Evolutionary conservation across 1,140 invertebrate species (phyloP).

Genomic region (Scaptomyza pallida): DNA sequence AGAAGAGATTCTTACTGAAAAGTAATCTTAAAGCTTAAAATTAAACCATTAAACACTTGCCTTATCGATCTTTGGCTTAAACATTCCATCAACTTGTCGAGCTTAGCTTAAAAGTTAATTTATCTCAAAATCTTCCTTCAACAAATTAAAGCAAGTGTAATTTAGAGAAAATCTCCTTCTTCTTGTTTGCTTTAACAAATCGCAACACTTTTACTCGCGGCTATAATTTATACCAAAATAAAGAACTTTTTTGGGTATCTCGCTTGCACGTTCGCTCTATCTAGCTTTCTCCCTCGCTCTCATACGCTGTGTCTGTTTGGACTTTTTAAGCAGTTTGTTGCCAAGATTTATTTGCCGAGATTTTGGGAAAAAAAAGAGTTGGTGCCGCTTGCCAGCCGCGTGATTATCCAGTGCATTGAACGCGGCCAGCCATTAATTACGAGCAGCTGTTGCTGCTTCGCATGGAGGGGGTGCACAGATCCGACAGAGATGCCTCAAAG

Average conservation of each 20-base stretch:
- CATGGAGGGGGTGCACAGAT: conserved; percentile 5
- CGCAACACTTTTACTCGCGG: conserved; percentile 59
- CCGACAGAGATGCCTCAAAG: background rate
- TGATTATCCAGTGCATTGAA: conserved; percentile 80
- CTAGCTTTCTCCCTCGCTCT: background rate
- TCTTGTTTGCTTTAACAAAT: conserved; percentile 42
- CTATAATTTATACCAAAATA: conserved; percentile 62
- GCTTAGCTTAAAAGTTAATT: background rate
- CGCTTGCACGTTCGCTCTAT: background rate
- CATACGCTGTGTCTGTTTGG: conserved; percentile 1
- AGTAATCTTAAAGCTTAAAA: background rate
- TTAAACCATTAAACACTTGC: background rate
- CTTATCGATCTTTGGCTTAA: background rate
- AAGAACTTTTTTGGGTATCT: conserved; percentile 54
- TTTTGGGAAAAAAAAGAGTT: conserved; percentile 66
- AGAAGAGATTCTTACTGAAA: no score
- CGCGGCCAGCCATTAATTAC: conserved; percentile 77
- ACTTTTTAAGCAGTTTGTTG: conserved; percentile 44
- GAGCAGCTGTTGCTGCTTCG: conserved; percentile 66
- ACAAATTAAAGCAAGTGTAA: conserved; percentile 19
- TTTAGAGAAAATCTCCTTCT: conserved; percentile 8
- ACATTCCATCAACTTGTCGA: background rate
- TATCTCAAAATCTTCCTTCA: background rate
- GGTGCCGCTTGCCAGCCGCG: conserved; percentile 54
- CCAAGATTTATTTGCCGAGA: conserved; percentile 76